phyloP scores from a whole-genome alignment of 2,113 vertebrate species.

The Siphamia tubifer region DNA sequence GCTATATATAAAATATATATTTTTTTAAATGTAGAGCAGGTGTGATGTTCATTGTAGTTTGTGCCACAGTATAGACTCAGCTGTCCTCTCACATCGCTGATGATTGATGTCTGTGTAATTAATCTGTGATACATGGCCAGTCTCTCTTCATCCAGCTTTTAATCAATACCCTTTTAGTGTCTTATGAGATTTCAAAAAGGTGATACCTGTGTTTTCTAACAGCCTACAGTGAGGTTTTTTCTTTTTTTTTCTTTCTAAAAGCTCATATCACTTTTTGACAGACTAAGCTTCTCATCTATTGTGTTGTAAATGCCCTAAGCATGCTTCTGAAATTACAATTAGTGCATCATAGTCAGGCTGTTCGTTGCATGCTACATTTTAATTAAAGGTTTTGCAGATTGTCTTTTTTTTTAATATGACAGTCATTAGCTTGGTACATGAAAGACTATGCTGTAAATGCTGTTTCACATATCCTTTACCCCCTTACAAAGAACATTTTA shows the following conservation, averaged over 20 bases:
- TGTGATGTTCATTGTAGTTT: too few species aligned
- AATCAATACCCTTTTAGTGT: constrained; percentile 37
- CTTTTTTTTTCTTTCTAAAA: too few species aligned
- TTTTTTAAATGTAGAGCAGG: too few species aligned
- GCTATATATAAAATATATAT: too few species aligned
- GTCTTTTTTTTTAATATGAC: too few species aligned
- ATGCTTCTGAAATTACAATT: not conserved
- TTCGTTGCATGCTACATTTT: not conserved
- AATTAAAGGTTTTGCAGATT: not conserved
- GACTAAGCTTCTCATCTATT: not conserved
- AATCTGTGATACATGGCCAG: too few species aligned
- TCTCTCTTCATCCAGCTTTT: constrained; percentile 21
- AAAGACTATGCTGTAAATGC: too few species aligned
- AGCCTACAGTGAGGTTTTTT: not conserved
- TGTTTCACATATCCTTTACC: too few species aligned
- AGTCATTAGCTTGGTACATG: too few species aligned
- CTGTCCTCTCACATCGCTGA: not conserved
- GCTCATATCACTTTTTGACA: not conserved
- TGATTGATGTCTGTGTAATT: not conserved
- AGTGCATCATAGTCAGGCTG: not conserved
- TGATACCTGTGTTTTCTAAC: constrained; percentile 21
- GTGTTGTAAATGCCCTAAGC: not conserved
- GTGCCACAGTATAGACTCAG: not conserved
- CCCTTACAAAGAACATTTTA: too few species aligned
- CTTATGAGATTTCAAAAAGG: constrained; percentile 10